A percentile compares a stretch with the other conserved stretches of the same genome.
Conservation (phyloP, 2,888 invertebrate species). For the Allolobophora icterica region DNA sequence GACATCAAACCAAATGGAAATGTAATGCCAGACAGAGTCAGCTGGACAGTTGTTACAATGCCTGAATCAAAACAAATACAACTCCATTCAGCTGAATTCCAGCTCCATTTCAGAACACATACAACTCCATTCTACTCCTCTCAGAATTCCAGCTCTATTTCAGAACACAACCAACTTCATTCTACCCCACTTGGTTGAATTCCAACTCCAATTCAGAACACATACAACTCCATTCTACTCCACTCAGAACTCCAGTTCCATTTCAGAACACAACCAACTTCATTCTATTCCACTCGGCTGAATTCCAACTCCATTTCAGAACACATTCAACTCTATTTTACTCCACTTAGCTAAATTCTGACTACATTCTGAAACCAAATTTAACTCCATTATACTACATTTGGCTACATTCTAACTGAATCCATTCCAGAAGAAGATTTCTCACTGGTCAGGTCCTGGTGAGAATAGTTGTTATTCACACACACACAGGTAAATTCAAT, state of each 20-base stretch:
- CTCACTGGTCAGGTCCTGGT: neutral
- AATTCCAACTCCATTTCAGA: neutral
- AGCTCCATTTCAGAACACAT: no score
- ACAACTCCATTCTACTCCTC: neutral
- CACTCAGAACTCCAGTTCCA: neutral
- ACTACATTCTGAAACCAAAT: no score
- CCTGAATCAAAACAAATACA: constrained; percentile 35
- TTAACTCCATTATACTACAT: no score
- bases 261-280: neutral
- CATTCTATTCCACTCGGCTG: neutral
- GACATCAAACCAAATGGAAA: constrained; percentile 23
- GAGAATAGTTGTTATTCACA: neutral
- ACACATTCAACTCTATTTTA: no score
- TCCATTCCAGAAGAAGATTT: neutral
- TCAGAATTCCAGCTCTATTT: neutral
- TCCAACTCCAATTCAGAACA: no score
- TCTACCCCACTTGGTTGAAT: no score
- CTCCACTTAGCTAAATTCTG: no score
- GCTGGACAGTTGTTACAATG: constrained; percentile 37
- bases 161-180: neutral
- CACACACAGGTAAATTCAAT: neutral
- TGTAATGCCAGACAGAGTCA: constrained; percentile 28
- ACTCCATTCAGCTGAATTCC: no score
- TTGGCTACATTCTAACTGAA: neutral
- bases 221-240: neutral